These are phyloP conservation scores for Calephelis nemesis DNA, from an alignment of 1,140 invertebrate genomes.

Conservation along the genomic window DNA sequence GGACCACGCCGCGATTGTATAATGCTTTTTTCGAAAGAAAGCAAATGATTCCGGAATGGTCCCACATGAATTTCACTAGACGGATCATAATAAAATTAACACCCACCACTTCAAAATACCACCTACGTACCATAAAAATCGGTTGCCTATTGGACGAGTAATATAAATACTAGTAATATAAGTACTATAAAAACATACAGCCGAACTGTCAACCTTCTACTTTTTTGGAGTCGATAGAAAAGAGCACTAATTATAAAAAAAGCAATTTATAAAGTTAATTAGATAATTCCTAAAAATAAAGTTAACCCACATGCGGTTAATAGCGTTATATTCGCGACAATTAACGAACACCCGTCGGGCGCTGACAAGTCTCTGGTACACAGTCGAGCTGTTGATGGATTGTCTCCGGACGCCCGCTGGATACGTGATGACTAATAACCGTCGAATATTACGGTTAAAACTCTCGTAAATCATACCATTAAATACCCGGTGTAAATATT, in stretches of 20 bases:
- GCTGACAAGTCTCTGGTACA: constrained; percentile 50
- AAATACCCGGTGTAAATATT: constrained; percentile 18
- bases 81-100: too few relatives aligned
- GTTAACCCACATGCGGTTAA: constrained; percentile 21
- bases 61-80: too few relatives aligned
- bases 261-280: neutral
- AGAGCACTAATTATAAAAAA: neutral
- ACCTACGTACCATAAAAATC: too few relatives aligned
- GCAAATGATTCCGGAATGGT: too few relatives aligned
- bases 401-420: constrained; percentile 38
- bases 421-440: constrained; percentile 54
- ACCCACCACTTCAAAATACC: too few relatives aligned
- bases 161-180: too few relatives aligned
- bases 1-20: too few relatives aligned
- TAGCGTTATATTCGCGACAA: constrained; percentile 46
- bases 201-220: too few relatives aligned
- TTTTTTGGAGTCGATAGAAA: too few relatives aligned
- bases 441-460: constrained; percentile 53
- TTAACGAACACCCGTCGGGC: constrained; percentile 47
- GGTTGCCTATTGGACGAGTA: too few relatives aligned
- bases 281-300: constrained; percentile 9
- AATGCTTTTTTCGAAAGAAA: too few relatives aligned
- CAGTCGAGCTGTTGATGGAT: constrained; percentile 51
- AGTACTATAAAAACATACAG: too few relatives aligned
- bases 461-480: constrained; percentile 44